Conservation (phyloP, 2,797 vertebrate species). For the Pseudomugil tenellus region DNA sequence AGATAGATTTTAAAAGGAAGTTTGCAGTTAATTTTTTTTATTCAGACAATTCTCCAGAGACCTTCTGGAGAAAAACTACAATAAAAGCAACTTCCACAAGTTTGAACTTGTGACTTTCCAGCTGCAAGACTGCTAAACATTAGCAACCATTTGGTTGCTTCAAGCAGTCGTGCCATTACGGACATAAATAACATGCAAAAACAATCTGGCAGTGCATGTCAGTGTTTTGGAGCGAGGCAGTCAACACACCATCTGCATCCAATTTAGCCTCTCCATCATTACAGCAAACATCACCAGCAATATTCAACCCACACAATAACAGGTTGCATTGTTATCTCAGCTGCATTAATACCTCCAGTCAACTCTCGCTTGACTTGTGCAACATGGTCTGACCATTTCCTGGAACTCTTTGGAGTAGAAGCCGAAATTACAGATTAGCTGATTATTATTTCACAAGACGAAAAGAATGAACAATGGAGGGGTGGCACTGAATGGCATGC, state of each 20-base stretch:
- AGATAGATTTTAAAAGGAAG: conserved; percentile 5
- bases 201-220: conserved; percentile 31
- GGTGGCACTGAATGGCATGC: conserved; percentile 6
- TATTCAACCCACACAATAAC: conserved; percentile 50
- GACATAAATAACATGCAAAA: conserved; percentile 27
- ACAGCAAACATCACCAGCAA: conserved; percentile 36
- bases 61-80: neutral
- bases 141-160: conserved; percentile 11
- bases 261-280: conserved; percentile 46
- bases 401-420: conserved; percentile 5
- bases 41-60: neutral
- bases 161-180: conserved; percentile 10
- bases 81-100: neutral
- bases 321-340: conserved; percentile 36
- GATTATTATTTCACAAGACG: conserved; percentile 22
- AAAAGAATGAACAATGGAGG: conserved; percentile 8
- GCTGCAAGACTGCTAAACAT: neutral
- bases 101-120: conserved; percentile 3
- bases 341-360: neutral
- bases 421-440: conserved; percentile 23
- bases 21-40: neutral
- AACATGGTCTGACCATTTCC: conserved; percentile 7
- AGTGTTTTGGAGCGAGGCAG: conserved; percentile 37
- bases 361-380: conserved; percentile 23
- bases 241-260: conserved; percentile 57